These are phyloP conservation scores for Alces alces DNA, from an alignment of 2,113 vertebrate species.

Conservation along the genomic window DNA sequence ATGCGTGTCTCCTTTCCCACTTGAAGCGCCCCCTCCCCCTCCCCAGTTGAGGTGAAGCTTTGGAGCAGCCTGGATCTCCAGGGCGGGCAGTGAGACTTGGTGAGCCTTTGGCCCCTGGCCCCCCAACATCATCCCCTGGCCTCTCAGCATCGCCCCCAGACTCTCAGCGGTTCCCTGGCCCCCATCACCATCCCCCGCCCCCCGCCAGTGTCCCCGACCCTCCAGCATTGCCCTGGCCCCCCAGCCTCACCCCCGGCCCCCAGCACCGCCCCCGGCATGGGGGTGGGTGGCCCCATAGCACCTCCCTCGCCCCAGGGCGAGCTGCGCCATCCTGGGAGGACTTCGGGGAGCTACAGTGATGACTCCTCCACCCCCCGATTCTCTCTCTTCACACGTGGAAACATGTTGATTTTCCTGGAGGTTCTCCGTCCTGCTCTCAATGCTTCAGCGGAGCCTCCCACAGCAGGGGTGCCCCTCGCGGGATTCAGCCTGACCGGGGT, in stretches of 20 bases:
- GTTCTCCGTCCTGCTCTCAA: rapidly evolving
- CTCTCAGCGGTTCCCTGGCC: no score
- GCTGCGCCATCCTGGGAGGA: rapidly evolving
- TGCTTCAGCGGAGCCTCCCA: rapidly evolving
- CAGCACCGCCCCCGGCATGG: background rate
- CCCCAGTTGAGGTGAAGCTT: rapidly evolving
- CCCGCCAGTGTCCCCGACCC: no score
- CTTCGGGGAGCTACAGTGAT: rapidly evolving
- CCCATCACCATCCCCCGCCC: no score
- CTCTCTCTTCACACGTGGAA: background rate
- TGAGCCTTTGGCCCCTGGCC: rapidly evolving
- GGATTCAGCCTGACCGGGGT: background rate
- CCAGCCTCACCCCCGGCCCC: background rate
- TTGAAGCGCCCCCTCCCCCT: background rate
- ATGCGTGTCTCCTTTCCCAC: background rate
- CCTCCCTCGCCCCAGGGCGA: rapidly evolving
- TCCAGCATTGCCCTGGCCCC: no score
- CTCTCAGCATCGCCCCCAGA: background rate
- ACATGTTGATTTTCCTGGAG: rapidly evolving
- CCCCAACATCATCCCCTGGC: rapidly evolving
- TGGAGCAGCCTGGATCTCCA: no score
- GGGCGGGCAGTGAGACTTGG: no score
- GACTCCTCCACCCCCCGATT: rapidly evolving
- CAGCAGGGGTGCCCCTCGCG: background rate
- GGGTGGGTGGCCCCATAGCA: rapidly evolving